Base-by-base conservation (phyloP, 2,113 vertebrate species). In the Perca fluviatilis region DNA sequence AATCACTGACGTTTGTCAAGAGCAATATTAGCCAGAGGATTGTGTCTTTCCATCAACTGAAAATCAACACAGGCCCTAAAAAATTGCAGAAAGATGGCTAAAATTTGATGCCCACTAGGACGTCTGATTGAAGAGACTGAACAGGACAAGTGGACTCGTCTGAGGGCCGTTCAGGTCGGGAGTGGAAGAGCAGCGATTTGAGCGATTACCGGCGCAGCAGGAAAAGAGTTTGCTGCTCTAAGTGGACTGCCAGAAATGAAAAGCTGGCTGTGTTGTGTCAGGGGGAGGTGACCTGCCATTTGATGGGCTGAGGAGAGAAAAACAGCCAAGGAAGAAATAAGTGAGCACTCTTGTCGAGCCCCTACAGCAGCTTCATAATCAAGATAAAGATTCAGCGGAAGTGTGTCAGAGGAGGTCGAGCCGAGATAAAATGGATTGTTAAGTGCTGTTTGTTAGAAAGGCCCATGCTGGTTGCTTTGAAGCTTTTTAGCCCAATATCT, bases 211-310 rank as follows among this genome's bases (percentile, higher is more conserved):
- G 73, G 47, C 50, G 14, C 66, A 63, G 67, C 7, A 56, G 53
- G 63, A 49, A 25, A 64, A 50, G 67, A 57, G 47, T 58, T 67
- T 50, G 61, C 46, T 54, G 21, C 25, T 68, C n/a, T 43, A 66
- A 63, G 75, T 57, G 54, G 64, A 74, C 51, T 6, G 54, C 27
- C 49, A 14, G 15, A 71, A 51, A 40, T 63, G 49, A 81, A 74
- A 81, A 36, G 63, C 33, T 36, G 47, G 51, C 40, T 4, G 18
- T 82, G 25, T 21, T 5, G 36, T 43, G 8, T 79, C 67, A 25
- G 36, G 21, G 25, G 49, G 76, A 77, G 50, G 76, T 69, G 77
- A 83, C 72, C 79, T 73, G 63, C 21, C 49, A 33, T 69, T 33
- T 78, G 56, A 77, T 63, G 71, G 25, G n/a, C 58, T 3, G 50